These are phyloP conservation scores for Xenopus borealis DNA, from an alignment of 2,113 vertebrate genomes.

Conservation along the genomic window DNA sequence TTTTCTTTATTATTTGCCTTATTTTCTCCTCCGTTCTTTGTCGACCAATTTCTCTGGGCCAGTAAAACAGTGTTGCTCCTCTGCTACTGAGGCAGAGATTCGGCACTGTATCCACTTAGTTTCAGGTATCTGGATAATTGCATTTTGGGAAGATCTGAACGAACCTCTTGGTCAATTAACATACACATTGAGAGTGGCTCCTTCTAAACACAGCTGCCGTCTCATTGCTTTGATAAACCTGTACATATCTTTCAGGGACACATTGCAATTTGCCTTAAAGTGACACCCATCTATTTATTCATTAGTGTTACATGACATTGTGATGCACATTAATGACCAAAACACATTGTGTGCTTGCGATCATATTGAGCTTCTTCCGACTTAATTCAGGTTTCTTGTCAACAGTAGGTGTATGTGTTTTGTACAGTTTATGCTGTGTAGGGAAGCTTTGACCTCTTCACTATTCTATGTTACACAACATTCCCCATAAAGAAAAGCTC, in stretches of 20 bases:
- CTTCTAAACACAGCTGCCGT: neutral
- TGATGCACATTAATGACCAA: constrained; percentile 29
- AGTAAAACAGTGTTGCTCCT: neutral
- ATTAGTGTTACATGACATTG: constrained; percentile 20
- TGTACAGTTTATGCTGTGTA: neutral
- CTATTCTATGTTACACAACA: too few relatives aligned
- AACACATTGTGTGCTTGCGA: constrained; percentile 2
- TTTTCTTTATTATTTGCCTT: neutral
- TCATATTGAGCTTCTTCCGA: neutral
- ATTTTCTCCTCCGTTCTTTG: neutral
- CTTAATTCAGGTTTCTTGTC: neutral
- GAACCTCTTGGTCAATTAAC: neutral
- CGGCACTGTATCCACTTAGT: neutral
- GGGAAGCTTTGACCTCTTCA: neutral
- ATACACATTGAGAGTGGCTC: neutral
- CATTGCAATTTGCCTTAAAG: constrained; percentile 35
- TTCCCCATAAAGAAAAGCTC: too few relatives aligned
- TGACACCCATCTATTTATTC: constrained; percentile 39
- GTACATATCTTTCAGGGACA: constrained; percentile 25
- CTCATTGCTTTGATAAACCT: constrained; percentile 12
- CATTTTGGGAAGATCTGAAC: neutral
- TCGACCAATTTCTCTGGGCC: neutral
- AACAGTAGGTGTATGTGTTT: neutral
- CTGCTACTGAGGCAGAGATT: neutral
- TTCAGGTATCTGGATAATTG: constrained; percentile 3